Evolutionary conservation across 2,888 invertebrate species (phyloP), one percentile per base, ranked within the genome.

Genomic region (Drosophila parthenogenetica): DNA sequence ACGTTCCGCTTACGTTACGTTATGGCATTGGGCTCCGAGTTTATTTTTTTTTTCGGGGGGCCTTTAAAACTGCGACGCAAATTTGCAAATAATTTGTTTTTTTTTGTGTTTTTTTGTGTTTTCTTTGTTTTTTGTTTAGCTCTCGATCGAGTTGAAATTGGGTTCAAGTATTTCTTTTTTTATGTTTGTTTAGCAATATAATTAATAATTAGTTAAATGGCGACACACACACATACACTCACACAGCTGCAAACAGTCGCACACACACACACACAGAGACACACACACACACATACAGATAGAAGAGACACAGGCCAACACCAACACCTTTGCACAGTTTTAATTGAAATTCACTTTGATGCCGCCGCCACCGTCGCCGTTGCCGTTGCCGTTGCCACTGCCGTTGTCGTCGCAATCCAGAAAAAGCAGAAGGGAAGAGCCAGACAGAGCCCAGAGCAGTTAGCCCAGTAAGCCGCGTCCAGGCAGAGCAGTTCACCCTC

Each of bases 51-150:
- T 79, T 82, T 64, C 50, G 63, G 49, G 59, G 60, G 46, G 70
- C 65, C 69, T 70, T 72, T 66, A 67, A 67, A 86, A 88, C 78
- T 89, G 87, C 83, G 83, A 69, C 83, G 83, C 77, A 78, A 79
- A 79, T 63, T 79, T 72, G 82, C 79, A 75, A 72, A 62, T 50
- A 54, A 22, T 46, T 45, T 65, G 37, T 63, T 67, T 29, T 5
- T 49, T 37, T 48, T 42, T 16, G 8, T 40, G 5, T 39, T 22
- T 60, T 63, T 49, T 43, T 67, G 51, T 64, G 58, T 70, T 74
- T 74, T 53, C 37, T 64, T 63, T 46, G 22, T 69, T 65, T 48
- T 62, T 51, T 58, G 46, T 54, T 66, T 79, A 32, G 42, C 59
- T 71, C 59, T 71, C 39, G 61, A 75, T 75, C 59, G 65, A 64